Conservation (phyloP, 2,888 invertebrate species). For the Acleris holmiana region DNA sequence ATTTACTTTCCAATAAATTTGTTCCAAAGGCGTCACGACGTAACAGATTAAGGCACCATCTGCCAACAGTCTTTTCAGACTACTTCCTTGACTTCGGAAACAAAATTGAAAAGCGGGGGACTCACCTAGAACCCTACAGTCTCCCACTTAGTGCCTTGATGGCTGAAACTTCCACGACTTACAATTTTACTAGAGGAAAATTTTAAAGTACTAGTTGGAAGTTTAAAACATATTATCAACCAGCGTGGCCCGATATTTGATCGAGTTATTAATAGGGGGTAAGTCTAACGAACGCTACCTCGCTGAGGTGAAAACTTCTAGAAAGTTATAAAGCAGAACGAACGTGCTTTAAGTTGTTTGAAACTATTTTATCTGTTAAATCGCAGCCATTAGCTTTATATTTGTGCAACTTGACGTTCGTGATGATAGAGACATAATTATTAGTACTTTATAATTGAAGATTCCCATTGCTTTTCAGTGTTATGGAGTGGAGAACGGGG, state of each 20-base stretch:
- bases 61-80: no score
- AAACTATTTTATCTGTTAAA: neutral
- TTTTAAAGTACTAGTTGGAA: conserved; percentile 13
- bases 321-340: conserved; percentile 1
- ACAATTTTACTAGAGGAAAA: conserved; percentile 15
- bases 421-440: no score
- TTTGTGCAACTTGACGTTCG: no score
- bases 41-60: no score
- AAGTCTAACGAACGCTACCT: conserved; percentile 15
- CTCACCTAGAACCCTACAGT: neutral
- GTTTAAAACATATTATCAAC: conserved; percentile 17
- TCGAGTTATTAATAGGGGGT: conserved; percentile 10
- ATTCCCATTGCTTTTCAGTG: no score
- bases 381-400: neutral
- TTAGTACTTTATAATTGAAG: no score
- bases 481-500: no score
- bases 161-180: neutral
- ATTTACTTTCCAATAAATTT: no score
- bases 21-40: no score
- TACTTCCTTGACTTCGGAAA: no score
- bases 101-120: no score
- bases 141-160: conserved; percentile 1
- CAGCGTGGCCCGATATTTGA: conserved; percentile 24
- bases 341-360: conserved; percentile 1
- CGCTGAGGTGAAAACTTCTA: conserved; percentile 1